Base-by-base conservation (phyloP, 2,797 vertebrate genomes). In the Hoplostethus mediterraneus region DNA sequence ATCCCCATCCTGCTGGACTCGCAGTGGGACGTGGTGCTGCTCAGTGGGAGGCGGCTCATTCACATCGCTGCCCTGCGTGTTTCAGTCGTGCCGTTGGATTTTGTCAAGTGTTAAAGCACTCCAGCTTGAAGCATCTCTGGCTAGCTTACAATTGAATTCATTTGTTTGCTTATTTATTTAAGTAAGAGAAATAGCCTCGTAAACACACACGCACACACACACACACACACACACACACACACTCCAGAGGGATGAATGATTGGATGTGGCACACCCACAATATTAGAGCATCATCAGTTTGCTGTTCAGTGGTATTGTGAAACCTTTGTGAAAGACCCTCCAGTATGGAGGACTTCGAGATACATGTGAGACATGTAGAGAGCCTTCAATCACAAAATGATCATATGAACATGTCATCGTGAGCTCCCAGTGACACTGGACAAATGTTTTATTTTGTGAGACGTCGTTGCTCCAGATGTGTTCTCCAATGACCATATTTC, bases 21-120 rank as follows among this genome's bases (percentile, higher is more conserved):
- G 57, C 86, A 79, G 80, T 65, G 77, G 86, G 85, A 80, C 48
- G 72, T 66, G 67, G 62, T 53, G 55, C 82, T 78, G 71, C 80
- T 71, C 73, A 63, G 66, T 60, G 76, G 67, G 68, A 84, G 54
- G 48, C 47, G 72, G 59, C 67, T 85, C 74, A 71, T 83, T 87
- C 74, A 73, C 86, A 80, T 91, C 70, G 68, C 67, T 56, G 73
- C 66, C 58, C 60, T 21, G 47, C 67, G 78, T 72, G 69, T 83
- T 81, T 73, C 49, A 66, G 13, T 67, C 70, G 3, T 21, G 51
- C 61, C 58, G 55, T 71, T 63, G 54, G 62, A 70, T 63, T 60
- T 71, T 25, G 53, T 55, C 59, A 17, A 57, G 67, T 61, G 63
- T 54, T 36, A 38, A 11, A 56, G 56, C n/a, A 21, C 63, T 76